A percentile compares a stretch with the other conserved stretches of the same genome.
phyloP scores from a whole-genome alignment of 2,113 vertebrate species.

The Albula goreensis region DNA sequence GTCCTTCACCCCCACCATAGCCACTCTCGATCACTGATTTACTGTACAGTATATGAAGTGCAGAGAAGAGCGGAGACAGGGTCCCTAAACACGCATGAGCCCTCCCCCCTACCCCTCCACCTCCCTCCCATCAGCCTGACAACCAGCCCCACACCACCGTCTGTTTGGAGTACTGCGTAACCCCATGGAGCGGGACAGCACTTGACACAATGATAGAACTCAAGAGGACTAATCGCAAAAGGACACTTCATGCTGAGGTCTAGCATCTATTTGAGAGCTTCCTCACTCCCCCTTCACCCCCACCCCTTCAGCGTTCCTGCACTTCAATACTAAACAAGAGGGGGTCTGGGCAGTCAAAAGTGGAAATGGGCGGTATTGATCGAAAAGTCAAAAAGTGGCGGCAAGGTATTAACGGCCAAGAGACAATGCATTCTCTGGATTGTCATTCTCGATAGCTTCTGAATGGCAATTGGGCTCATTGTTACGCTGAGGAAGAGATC shows the following conservation, averaged over 20 bases:
- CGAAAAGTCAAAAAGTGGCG: neutral
- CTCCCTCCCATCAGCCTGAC: too few relatives aligned
- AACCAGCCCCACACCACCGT: too few relatives aligned
- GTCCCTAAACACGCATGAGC: neutral
- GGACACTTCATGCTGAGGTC: neutral
- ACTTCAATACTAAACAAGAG: neutral
- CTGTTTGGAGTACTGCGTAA: neutral
- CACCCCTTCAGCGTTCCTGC: neutral
- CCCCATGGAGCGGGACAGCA: neutral
- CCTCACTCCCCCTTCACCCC: neutral
- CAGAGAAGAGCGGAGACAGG: neutral
- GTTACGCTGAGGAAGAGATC: neutral
- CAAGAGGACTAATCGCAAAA: neutral
- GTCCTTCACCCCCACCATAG: too few relatives aligned
- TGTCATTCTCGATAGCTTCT: neutral
- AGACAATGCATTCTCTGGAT: neutral
- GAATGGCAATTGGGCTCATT: neutral
- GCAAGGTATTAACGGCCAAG: neutral
- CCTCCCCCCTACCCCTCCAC: too few relatives aligned
- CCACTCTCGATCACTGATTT: neutral
- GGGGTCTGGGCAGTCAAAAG: neutral
- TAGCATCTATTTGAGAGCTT: neutral
- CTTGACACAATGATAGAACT: neutral
- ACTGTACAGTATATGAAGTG: neutral
- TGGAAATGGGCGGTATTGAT: neutral